Percentiles rank a stretch among this genome's conserved stretches.
phyloP scores from a whole-genome alignment of 2,888 invertebrate genomes.

The Dascillus cervinus region DNA sequence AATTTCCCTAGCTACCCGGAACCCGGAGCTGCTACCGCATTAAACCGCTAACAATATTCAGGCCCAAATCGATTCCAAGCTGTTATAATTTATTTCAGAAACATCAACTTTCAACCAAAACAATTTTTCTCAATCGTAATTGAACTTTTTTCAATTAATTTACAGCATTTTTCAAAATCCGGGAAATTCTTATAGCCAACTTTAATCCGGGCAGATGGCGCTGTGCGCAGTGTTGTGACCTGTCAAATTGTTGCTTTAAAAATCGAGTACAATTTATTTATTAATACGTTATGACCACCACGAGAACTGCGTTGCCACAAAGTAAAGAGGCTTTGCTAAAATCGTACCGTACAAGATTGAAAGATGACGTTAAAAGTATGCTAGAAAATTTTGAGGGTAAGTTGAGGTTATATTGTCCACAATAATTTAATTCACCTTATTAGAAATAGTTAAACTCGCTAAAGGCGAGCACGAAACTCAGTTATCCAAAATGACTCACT shows the following conservation, averaged over 20 bases:
- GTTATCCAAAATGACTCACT: constrained; percentile 81
- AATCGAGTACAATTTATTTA: constrained; percentile 1
- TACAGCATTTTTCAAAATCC: too few species aligned
- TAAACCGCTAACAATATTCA: too few species aligned
- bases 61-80: too few species aligned
- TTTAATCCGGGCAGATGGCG: too few species aligned
- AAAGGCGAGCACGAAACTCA: constrained; percentile 89
- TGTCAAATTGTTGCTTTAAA: too few species aligned
- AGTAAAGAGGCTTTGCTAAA: constrained; percentile 92
- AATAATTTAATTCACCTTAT: constrained; percentile 22
- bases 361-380: constrained; percentile 96
- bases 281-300: constrained; percentile 33
- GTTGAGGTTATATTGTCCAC: constrained; percentile 16
- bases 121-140: too few species aligned
- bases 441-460: constrained; percentile 83
- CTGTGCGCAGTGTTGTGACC: too few species aligned
- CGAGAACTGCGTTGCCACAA: constrained; percentile 71
- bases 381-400: constrained; percentile 93
- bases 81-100: too few species aligned
- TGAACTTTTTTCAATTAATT: too few species aligned
- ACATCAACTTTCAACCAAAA: too few species aligned
- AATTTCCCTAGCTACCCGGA: constrained; percentile 17
- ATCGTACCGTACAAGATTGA: constrained; percentile 88
- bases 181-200: too few species aligned
- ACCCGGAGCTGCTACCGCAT: constrained; percentile 11